Conservation (phyloP, 2,888 invertebrate species). For the Rotaria magnacalcarata region DNA sequence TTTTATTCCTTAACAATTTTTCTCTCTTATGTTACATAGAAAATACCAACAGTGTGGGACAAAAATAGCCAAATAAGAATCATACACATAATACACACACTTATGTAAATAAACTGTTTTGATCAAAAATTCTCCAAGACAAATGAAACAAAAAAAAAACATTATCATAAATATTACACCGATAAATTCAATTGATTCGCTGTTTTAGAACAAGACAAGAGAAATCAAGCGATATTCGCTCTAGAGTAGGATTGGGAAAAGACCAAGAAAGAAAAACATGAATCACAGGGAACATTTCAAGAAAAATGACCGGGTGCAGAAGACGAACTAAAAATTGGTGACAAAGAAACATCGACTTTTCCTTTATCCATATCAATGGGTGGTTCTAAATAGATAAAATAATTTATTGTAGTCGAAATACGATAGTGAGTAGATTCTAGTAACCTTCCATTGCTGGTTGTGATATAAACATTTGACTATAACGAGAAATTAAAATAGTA, state of each 20-base stretch:
- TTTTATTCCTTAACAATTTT: background rate
- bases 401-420: background rate
- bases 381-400: background rate
- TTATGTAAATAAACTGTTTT: background rate
- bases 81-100: background rate
- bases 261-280: background rate
- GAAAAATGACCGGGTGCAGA: background rate
- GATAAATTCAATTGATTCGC: background rate
- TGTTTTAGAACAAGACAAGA: background rate
- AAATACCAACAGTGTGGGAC: background rate
- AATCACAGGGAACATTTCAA: background rate
- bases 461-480: background rate
- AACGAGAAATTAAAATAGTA: background rate
- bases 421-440: background rate
- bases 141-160: background rate
- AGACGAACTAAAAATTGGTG: background rate
- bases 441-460: background rate
- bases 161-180: background rate
- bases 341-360: background rate
- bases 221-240: background rate
- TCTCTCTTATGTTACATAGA: background rate
- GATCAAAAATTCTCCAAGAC: background rate
- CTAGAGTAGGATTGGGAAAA: background rate
- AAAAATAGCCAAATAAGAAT: background rate
- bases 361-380: background rate